Percentiles rank a stretch among this genome's conserved stretches.
phyloP scores from a whole-genome alignment of 2,797 vertebrate species.

The Thamnophis elegans region DNA sequence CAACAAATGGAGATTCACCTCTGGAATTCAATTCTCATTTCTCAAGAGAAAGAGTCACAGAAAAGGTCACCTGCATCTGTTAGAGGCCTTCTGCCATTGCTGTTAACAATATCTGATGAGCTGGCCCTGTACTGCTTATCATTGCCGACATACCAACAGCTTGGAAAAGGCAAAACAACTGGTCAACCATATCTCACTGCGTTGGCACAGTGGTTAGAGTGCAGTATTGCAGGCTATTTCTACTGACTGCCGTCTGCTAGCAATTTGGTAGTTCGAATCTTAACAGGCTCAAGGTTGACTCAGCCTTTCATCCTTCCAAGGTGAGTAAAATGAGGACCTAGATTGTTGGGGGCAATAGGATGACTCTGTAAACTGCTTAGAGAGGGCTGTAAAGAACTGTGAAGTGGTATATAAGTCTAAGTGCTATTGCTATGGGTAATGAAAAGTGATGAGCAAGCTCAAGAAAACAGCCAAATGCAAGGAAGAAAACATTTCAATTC shows the following conservation, averaged over 20 bases:
- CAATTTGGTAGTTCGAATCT: neutral
- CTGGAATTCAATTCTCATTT: neutral
- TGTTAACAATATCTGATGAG: neutral
- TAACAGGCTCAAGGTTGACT: neutral
- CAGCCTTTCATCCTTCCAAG: no score
- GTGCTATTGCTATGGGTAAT: neutral
- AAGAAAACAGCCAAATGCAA: neutral
- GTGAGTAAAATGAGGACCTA: neutral
- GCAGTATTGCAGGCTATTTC: neutral
- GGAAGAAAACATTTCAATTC: neutral
- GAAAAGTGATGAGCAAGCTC: neutral
- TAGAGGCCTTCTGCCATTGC: neutral
- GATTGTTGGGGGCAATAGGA: neutral
- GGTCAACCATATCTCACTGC: neutral
- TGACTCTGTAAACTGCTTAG: neutral
- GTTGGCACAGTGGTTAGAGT: neutral
- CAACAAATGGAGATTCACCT: neutral
- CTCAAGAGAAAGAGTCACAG: neutral
- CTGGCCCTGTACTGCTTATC: neutral
- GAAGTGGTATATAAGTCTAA: neutral
- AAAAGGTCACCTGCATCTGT: neutral
- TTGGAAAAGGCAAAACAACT: neutral
- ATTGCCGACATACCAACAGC: neutral
- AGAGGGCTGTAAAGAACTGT: neutral
- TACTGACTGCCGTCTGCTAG: neutral